These are phyloP conservation scores for Chloropsis cyanopogon DNA, from an alignment of 2,113 vertebrate genomes.

Conservation along the genomic window DNA sequence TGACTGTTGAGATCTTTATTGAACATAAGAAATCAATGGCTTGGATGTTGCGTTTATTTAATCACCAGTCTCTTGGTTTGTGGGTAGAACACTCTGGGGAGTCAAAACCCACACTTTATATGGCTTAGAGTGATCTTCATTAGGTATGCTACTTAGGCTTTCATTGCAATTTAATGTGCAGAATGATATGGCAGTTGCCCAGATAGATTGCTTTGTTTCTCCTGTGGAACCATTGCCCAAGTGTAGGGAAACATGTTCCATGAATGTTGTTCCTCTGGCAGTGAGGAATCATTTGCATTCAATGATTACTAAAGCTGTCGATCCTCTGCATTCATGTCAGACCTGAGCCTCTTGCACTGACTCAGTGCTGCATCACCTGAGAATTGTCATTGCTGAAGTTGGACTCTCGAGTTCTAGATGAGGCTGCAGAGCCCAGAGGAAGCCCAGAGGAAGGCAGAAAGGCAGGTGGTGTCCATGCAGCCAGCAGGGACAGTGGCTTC, in stretches of 20 bases:
- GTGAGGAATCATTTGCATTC: not conserved
- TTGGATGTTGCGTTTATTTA: not conserved
- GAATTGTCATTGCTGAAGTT: not conserved
- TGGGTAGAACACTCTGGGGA: not conserved
- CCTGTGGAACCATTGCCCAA: not conserved
- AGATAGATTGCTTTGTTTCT: not conserved
- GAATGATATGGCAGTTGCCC: not conserved
- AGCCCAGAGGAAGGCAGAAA: not conserved
- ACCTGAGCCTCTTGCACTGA: not conserved
- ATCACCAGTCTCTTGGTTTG: not conserved
- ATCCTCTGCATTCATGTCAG: not conserved
- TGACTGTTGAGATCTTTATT: not conserved
- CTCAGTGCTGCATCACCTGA: not conserved
- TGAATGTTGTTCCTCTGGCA: not conserved
- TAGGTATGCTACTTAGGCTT: not conserved
- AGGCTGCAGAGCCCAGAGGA: not conserved
- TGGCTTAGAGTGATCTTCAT: not conserved
- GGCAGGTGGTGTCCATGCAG: not conserved
- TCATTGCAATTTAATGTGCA: not conserved
- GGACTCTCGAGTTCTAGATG: not conserved
- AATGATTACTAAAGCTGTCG: not conserved
- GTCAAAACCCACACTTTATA: not conserved
- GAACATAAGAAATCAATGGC: not conserved
- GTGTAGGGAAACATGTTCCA: not conserved
- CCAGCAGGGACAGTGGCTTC: not conserved